Evolutionary conservation across 1,140 invertebrate genomes (phyloP).

Genomic region (Eupristina koningsbergeri): DNA sequence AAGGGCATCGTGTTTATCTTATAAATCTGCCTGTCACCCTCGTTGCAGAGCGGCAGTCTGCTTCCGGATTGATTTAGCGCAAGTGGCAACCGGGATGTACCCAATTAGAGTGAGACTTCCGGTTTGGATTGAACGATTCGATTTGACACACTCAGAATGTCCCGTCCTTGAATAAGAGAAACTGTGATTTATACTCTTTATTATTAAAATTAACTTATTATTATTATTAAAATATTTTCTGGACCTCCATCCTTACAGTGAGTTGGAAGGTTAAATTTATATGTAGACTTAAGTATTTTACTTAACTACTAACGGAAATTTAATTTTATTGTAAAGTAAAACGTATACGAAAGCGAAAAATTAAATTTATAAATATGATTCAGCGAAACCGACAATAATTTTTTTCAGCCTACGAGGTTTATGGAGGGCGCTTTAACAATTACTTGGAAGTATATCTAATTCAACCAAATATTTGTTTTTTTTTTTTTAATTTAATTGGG

Average conservation of each 20-base stretch:
- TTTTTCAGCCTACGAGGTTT: neutral
- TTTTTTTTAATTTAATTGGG: too few species aligned
- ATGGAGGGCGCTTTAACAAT: neutral
- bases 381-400: neutral
- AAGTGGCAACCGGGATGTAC: conserved; percentile 53
- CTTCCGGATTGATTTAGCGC: conserved; percentile 37
- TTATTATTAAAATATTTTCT: too few species aligned
- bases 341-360: neutral
- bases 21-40: too few species aligned
- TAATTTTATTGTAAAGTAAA: neutral
- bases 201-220: too few species aligned
- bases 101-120: conserved; percentile 60
- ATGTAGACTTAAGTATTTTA: neutral
- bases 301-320: neutral
- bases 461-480: too few species aligned
- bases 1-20: neutral
- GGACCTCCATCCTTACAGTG: neutral
- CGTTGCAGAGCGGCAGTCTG: neutral
- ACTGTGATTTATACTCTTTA: too few species aligned
- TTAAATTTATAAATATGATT: neutral
- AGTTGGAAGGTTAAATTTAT: neutral
- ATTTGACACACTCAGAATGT: neutral
- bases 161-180: too few species aligned
- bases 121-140: conserved; percentile 23
- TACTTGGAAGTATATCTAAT: too few species aligned